These are phyloP conservation scores for Drosophila bifasciata DNA, from an alignment of 1,140 invertebrate genomes.

Conservation along the genomic window DNA sequence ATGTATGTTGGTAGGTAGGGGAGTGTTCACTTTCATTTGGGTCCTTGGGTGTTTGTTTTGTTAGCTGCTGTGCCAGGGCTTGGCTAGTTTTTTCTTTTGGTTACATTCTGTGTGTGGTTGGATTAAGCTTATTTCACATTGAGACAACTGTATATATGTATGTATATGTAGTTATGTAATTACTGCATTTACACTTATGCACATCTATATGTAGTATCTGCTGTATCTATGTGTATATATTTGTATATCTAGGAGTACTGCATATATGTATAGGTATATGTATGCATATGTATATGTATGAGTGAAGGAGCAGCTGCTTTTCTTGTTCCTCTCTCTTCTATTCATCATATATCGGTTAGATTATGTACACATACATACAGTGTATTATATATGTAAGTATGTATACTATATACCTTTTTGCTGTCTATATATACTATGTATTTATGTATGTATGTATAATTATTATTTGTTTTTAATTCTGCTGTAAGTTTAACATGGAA, in stretches of 20 bases:
- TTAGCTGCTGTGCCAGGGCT: constrained; percentile 7
- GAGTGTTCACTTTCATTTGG: constrained; percentile 21
- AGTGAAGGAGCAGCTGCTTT: constrained; percentile 31
- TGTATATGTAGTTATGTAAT: neutral
- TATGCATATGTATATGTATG: constrained; percentile 4
- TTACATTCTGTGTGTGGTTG: constrained; percentile 11
- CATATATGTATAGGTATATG: constrained; percentile 15
- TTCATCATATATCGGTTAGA: constrained; percentile 50
- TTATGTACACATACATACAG: constrained; percentile 3
- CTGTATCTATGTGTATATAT: constrained; percentile 22
- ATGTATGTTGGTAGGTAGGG: constrained; percentile 7
- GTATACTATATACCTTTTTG: too few species aligned
- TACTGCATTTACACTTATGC: constrained; percentile 24
- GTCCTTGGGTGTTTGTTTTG: constrained; percentile 44
- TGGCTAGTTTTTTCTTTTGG: constrained; percentile 10
- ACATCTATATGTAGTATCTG: constrained; percentile 26
- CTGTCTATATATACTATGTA: too few species aligned
- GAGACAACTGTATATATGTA: constrained; percentile 55
- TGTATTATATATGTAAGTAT: constrained; percentile 44
- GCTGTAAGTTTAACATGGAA: constrained; percentile 63
- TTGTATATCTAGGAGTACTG: constrained; percentile 7
- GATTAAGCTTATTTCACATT: constrained; percentile 60
- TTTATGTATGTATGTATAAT: constrained; percentile 51
- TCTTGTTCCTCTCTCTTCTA: constrained; percentile 35
- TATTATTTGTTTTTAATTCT: constrained; percentile 57